A percentile compares a stretch with the other conserved stretches of the same genome.
These are phyloP conservation scores for Nothocercus nigrocapillus DNA, from an alignment of 2,113 vertebrate species.

Conservation along the genomic window DNA sequence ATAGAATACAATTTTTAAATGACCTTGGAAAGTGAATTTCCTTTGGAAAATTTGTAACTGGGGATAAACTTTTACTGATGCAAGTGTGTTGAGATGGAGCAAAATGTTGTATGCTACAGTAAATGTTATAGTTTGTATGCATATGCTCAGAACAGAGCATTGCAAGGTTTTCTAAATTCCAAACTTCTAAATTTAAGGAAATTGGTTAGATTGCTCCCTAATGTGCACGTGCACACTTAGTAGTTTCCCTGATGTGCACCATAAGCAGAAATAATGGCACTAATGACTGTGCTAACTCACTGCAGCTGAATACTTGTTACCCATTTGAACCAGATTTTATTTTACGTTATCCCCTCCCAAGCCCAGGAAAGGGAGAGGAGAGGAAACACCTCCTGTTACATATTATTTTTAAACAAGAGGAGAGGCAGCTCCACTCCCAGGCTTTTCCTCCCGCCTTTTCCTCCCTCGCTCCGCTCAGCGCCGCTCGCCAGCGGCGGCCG, in stretches of 20 bases:
- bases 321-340: neutral
- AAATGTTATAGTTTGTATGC: neutral
- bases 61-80: conserved; percentile 35
- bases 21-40: conserved; percentile 40
- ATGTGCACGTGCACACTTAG: neutral
- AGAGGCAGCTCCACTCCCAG: neutral
- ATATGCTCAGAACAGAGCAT: neutral
- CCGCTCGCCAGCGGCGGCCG: no score
- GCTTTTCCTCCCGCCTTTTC: neutral
- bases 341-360: neutral
- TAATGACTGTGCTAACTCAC: neutral
- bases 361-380: neutral
- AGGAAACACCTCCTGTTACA: neutral
- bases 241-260: neutral
- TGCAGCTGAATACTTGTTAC: neutral
- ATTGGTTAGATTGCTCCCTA: neutral
- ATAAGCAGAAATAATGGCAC: neutral
- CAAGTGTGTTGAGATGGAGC: conserved; percentile 1
- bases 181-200: conserved; percentile 6
- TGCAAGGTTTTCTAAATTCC: neutral
- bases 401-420: neutral
- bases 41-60: conserved; percentile 41
- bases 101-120: conserved; percentile 10
- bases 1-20: neutral
- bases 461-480: neutral